Evolutionary conservation across 2,797 vertebrate species (phyloP).

Genomic region (Pangasius sanitwongsei): DNA sequence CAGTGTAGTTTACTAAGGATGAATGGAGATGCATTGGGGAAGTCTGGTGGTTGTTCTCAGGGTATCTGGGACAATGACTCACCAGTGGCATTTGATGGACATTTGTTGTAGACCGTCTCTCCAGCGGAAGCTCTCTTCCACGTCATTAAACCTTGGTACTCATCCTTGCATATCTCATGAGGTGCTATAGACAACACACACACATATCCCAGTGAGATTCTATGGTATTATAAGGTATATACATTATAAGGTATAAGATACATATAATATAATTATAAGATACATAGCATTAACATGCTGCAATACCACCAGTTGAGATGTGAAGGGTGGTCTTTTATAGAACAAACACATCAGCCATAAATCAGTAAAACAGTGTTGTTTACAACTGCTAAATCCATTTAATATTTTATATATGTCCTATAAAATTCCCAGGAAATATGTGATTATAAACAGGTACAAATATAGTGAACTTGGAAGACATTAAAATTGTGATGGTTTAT

Average conservation of each 20-base stretch:
- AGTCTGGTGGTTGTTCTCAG: neutral
- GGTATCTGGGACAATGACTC: constrained; percentile 53
- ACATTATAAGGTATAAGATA: neutral
- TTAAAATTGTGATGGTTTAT: neutral
- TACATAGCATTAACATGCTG: neutral
- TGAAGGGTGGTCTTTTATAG: neutral
- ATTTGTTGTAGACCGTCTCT: constrained; percentile 96
- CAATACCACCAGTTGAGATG: neutral
- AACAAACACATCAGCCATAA: neutral
- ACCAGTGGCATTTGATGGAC: constrained; percentile 96
- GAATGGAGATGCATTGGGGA: neutral
- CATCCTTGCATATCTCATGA: constrained; percentile 95
- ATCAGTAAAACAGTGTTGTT: neutral
- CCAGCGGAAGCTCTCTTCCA: constrained; percentile 96
- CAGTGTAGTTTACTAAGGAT: neutral
- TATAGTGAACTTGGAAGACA: neutral
- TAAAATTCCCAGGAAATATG: neutral
- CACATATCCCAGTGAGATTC: constrained; percentile 8
- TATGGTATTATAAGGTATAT: neutral
- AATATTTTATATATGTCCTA: neutral
- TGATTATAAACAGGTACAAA: neutral
- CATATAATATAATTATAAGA: neutral
- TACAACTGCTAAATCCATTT: neutral
- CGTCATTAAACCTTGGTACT: constrained; percentile 86
- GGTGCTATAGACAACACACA: constrained; percentile 74